Evolutionary conservation across 1,140 invertebrate species (phyloP), one percentile per base, ranked within the genome.

Genomic region (Oryctes rhinoceros): DNA sequence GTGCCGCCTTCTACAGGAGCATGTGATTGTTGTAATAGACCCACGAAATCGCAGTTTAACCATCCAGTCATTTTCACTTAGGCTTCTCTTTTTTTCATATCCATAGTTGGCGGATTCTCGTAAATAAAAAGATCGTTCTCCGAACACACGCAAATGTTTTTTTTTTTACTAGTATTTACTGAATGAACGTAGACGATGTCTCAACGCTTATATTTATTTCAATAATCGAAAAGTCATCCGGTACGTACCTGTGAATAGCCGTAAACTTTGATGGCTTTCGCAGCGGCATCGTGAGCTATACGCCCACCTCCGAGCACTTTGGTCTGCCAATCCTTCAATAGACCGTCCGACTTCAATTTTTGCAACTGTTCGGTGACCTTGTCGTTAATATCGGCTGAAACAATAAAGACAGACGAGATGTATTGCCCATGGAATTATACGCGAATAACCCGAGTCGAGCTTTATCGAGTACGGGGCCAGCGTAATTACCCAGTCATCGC

Each of bases 241-340:
- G 24, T 53, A 53, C 49, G 13, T 53, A 53, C 92, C 90, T 95
- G 93, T 20, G 96, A 97, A 87, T 96, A 96, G 77, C 96, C 96
- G 88, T 95, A 97, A 81, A 98, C 94, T 84, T 93, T 91, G 74
- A 98, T 91, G 76, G 89, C 91, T 85, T 96, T 96, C n/a, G 90
- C 89, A 3, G 88, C 88, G 0, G 93, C 86, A 59, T 95, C 91
- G 87, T 96, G 95, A 24, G 92, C 89, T 83, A 98, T 97, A 83
- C 95, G 90, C 18, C 96, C 96, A 79, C 96, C 96, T 9, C 96
- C 96, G 10, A 95, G 80, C 5, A 87, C 85, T 80, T 86, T 86
- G 4, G 83, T 81, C 18, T 81, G 80, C 85, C 85, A 87, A 30
- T 84, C 85, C 67, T 89, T 88, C 44, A 93, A 84, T 18, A 87